A percentile compares a stretch with the other conserved stretches of the same genome.
Evolutionary conservation across 2,113 vertebrate genomes (phyloP).

Genomic region (Pluvialis apricaria): DNA sequence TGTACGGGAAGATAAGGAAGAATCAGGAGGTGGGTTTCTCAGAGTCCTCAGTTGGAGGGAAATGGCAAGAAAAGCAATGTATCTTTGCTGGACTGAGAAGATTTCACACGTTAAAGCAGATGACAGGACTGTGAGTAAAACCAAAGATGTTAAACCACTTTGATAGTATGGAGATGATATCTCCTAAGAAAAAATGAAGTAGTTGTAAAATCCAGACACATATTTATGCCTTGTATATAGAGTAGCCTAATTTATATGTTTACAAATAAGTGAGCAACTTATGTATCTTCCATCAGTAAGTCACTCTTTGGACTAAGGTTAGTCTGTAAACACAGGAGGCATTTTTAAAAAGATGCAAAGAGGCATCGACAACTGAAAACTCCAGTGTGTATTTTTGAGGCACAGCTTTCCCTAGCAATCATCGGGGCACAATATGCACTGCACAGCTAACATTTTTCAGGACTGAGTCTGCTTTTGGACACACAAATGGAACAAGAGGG

Average conservation of each 20-base stretch:
- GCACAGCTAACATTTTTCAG: neutral
- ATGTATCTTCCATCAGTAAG: neutral
- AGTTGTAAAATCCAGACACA: neutral
- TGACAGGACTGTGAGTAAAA: neutral
- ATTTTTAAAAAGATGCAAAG: neutral
- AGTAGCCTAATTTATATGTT: neutral
- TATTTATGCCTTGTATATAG: neutral
- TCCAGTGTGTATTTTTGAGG: accelerated
- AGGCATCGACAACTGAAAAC: neutral
- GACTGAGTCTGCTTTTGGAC: neutral
- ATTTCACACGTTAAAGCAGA: neutral
- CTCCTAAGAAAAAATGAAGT: neutral
- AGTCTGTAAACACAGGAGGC: neutral
- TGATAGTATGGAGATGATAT: neutral
- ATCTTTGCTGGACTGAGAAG: neutral
- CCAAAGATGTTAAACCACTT: neutral
- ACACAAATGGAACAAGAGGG: neutral
- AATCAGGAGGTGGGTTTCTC: neutral
- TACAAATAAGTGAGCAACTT: neutral
- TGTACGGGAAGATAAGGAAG: neutral
- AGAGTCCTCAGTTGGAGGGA: neutral
- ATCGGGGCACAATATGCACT: too few species aligned
- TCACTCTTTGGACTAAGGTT: neutral
- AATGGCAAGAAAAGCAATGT: neutral
- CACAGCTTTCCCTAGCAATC: neutral